Evolutionary conservation across 2,113 vertebrate genomes (phyloP).

Genomic region (Macquaria australasica): DNA sequence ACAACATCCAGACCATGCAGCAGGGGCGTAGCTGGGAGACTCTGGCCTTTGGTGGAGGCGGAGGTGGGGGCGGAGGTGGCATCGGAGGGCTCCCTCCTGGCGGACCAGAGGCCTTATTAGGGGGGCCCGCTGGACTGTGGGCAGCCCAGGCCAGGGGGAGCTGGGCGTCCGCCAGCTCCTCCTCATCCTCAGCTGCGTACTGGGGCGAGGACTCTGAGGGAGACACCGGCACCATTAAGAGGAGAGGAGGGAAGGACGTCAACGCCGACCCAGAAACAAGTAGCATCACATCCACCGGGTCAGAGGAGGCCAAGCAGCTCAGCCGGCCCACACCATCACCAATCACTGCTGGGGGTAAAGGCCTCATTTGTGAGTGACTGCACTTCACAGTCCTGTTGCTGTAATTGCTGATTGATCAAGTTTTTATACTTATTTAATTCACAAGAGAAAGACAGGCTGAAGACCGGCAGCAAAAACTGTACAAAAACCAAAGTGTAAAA

Average conservation of each 20-base stretch:
- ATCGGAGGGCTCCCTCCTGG: slow-evolving; percentile 87
- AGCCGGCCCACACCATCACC: slow-evolving; percentile 86
- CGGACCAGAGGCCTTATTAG: slow-evolving; percentile 86
- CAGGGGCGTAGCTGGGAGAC: slow-evolving; percentile 98
- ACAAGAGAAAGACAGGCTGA: background rate
- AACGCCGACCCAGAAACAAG: slow-evolving; percentile 91
- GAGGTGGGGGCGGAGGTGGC: slow-evolving; percentile 77
- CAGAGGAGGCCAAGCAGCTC: slow-evolving; percentile 91
- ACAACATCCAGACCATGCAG: slow-evolving; percentile 98
- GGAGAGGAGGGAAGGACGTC: slow-evolving; percentile 96
- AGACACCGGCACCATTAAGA: slow-evolving; percentile 98
- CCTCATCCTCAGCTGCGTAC: slow-evolving; percentile 93
- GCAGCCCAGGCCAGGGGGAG: slow-evolving; percentile 94
- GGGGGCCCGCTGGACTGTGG: slow-evolving; percentile 88
- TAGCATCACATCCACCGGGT: slow-evolving; percentile 88
- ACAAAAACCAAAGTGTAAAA: background rate
- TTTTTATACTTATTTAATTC: background rate
- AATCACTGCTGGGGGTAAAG: slow-evolving; percentile 89
- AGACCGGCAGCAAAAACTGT: background rate
- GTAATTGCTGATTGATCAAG: background rate
- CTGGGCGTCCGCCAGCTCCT: slow-evolving; percentile 90
- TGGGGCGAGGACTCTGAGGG: slow-evolving; percentile 99
- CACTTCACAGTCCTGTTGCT: background rate
- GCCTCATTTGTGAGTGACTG: slow-evolving; percentile 87
- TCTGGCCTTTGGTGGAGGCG: slow-evolving; percentile 87